Percentiles rank a stretch among this genome's conserved stretches.
Evolutionary conservation across 2,888 invertebrate genomes (phyloP).

Genomic region (Brachynemurus nebulosus): DNA sequence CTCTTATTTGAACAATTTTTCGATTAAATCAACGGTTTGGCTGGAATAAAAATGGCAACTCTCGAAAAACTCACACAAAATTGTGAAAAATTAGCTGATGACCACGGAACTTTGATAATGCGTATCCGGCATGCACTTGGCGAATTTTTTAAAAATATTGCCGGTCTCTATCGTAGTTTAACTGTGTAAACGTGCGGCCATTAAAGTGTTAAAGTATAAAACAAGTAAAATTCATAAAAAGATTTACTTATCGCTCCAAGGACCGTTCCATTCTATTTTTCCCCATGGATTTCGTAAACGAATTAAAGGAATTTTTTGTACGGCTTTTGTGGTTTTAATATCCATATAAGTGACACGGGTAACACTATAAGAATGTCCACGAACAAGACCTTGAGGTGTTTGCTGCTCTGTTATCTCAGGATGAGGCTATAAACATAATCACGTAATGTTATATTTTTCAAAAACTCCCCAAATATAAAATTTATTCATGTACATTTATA

Average conservation of each 20-base stretch:
- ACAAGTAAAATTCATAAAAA: background rate
- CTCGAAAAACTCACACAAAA: background rate
- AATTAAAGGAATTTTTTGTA: constrained; percentile 68
- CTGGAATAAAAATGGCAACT: no score
- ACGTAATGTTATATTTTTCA: no score
- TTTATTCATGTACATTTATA: constrained; percentile 71
- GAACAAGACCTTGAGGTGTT: constrained; percentile 66
- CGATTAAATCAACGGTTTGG: no score
- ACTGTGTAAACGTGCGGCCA: no score
- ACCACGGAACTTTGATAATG: no score
- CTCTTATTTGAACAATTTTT: no score
- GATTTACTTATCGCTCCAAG: constrained; percentile 81
- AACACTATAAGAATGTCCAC: constrained; percentile 89
- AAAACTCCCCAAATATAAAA: no score
- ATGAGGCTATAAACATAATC: constrained; percentile 52
- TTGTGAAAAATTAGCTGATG: no score
- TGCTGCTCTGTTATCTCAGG: constrained; percentile 68
- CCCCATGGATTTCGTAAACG: constrained; percentile 91
- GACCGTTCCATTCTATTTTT: constrained; percentile 88
- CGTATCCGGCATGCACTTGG: no score
- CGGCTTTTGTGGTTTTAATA: constrained; percentile 59
- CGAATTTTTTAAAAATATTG: no score
- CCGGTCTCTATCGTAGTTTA: no score
- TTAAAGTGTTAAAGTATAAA: no score
- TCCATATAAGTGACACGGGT: constrained; percentile 73